These are phyloP conservation scores for Artibeus lituratus DNA, from an alignment of 2,797 vertebrate genomes.

Conservation along the genomic window DNA sequence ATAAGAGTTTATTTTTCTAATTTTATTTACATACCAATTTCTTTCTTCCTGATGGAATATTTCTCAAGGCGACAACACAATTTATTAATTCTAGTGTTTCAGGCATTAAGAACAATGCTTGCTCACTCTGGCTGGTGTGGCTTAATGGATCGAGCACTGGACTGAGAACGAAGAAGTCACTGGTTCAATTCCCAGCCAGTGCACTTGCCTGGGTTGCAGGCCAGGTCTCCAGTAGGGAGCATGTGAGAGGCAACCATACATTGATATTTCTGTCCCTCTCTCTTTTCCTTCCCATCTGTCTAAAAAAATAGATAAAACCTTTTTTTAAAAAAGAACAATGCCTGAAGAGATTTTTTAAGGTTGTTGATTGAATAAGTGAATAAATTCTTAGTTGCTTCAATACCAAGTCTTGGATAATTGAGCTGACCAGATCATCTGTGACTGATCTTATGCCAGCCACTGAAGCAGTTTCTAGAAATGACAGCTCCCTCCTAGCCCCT, in stretches of 20 bases:
- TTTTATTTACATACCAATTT: neutral
- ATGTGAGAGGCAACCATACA: no score
- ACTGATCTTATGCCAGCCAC: neutral
- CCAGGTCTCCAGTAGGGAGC: no score
- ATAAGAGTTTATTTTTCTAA: constrained; percentile 25
- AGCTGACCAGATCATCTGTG: neutral
- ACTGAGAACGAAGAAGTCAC: no score
- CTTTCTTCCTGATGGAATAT: neutral
- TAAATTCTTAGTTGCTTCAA: neutral
- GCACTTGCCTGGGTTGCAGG: no score
- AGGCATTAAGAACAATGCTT: neutral
- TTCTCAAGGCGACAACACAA: neutral
- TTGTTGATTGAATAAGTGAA: neutral
- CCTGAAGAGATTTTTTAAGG: no score
- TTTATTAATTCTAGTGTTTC: neutral
- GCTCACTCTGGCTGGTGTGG: neutral
- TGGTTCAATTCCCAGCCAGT: no score
- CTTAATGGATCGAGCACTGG: no score
- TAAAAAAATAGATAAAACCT: neutral
- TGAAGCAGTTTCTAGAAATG: neutral
- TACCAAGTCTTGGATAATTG: neutral
- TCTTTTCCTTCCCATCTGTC: no score
- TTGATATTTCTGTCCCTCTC: no score
- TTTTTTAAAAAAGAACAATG: no score
- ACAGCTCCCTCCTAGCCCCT: neutral